Conservation (phyloP, 2,113 vertebrate genomes). For the Sinosuthora webbiana region DNA sequence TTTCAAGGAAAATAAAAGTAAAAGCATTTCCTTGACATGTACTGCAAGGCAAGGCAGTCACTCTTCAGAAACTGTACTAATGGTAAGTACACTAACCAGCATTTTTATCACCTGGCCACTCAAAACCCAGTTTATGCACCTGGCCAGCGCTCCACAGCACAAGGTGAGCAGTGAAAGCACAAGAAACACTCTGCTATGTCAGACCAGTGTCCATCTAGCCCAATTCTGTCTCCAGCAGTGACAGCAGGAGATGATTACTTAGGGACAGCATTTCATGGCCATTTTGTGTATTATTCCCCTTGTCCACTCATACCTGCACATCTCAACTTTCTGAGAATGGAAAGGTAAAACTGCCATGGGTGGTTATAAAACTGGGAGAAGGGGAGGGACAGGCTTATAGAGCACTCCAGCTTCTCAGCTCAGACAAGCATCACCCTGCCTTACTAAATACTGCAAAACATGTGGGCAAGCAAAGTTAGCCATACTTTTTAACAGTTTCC, state of each 20-base stretch:
- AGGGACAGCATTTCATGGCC: not conserved
- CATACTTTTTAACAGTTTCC: not conserved
- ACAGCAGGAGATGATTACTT: not conserved
- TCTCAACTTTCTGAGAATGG: not conserved
- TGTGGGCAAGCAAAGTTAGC: not conserved
- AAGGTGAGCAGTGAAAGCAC: not conserved
- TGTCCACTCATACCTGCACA: not conserved
- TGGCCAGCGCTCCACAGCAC: not conserved
- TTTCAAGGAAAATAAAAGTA: not conserved
- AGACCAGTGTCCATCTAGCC: not conserved
- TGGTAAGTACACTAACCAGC: not conserved
- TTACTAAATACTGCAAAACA: not conserved
- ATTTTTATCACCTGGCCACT: not conserved
- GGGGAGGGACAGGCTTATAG: not conserved
- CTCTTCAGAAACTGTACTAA: not conserved
- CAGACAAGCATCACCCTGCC: not conserved
- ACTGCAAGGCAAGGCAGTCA: not conserved
- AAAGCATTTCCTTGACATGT: not conserved
- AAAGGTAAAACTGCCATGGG: not conserved
- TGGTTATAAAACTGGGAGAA: not conserved
- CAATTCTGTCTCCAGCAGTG: not conserved
- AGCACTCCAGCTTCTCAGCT: not conserved
- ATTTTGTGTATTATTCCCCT: not conserved
- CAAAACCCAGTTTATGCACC: not conserved
- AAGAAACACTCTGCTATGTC: not conserved